A percentile compares a stretch with the other conserved stretches of the same genome.
Conservation (phyloP, 1,140 invertebrate species). For the Heliconius eleuchia region DNA sequence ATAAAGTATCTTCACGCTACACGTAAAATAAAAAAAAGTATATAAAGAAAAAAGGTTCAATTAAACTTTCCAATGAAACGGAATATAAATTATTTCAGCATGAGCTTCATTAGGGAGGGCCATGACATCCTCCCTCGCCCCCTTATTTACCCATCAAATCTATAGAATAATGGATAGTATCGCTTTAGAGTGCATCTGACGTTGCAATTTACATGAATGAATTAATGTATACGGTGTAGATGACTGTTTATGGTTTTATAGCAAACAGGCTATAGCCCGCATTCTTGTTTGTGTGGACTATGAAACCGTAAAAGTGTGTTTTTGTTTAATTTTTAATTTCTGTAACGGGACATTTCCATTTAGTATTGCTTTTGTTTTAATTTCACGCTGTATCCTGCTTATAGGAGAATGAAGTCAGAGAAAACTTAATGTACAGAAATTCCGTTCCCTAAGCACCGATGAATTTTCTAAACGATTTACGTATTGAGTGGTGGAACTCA, state of each 20-base stretch:
- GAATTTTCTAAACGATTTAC: too few species aligned
- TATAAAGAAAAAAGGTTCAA: neutral
- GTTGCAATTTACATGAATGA: constrained; percentile 8
- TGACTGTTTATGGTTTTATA: neutral
- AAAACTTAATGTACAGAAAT: too few species aligned
- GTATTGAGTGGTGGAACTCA: too few species aligned
- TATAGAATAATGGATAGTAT: constrained; percentile 3
- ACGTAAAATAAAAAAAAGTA: neutral
- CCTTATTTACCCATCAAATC: constrained; percentile 3
- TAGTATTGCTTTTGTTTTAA: too few species aligned
- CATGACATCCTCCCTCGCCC: neutral
- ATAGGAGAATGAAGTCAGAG: too few species aligned
- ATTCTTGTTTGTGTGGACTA: too few species aligned
- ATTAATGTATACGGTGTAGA: neutral
- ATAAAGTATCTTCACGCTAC: neutral
- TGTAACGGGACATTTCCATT: too few species aligned
- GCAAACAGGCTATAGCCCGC: too few species aligned
- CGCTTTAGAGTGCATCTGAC: constrained; percentile 4
- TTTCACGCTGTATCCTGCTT: too few species aligned
- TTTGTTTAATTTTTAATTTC: too few species aligned
- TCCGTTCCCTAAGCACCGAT: too few species aligned
- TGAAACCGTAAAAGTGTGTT: too few species aligned
- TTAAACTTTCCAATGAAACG: constrained; percentile 1
- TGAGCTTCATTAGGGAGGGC: neutral
- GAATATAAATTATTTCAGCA: neutral